A percentile compares a stretch with the other conserved stretches of the same genome.
Evolutionary conservation across 2,113 vertebrate species (phyloP).

Genomic region (Plectropomus leopardus): DNA sequence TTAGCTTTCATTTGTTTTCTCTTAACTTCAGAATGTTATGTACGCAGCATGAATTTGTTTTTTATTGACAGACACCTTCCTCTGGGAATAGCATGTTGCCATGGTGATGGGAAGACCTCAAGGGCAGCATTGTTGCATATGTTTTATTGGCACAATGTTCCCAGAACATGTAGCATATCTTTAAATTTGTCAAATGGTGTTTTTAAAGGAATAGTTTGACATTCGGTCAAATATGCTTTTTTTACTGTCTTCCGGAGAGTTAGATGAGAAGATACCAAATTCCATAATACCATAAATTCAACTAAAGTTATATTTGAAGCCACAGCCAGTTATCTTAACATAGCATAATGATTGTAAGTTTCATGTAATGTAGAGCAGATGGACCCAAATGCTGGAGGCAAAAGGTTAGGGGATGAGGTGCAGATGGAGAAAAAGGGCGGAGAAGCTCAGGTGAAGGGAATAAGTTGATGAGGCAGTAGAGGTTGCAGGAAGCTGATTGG

Average conservation of each 20-base stretch:
- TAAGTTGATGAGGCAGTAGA: too few relatives aligned
- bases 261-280: neutral
- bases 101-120: constrained; percentile 26
- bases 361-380: too few relatives aligned
- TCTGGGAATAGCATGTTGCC: constrained; percentile 41
- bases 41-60: constrained; percentile 35
- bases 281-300: too few relatives aligned
- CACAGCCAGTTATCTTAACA: neutral
- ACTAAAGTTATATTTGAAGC: too few relatives aligned
- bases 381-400: too few relatives aligned
- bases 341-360: neutral
- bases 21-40: constrained; percentile 46
- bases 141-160: constrained; percentile 33
- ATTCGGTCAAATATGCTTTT: neutral
- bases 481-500: too few relatives aligned
- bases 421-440: too few relatives aligned
- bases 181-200: neutral
- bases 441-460: too few relatives aligned
- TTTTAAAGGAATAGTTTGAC: neutral
- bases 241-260: neutral
- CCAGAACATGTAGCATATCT: constrained; percentile 26
- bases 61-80: constrained; percentile 29
- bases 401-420: too few relatives aligned
- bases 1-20: constrained; percentile 65
- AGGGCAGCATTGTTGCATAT: constrained; percentile 19